Evolutionary conservation across 2,797 vertebrate genomes (phyloP).

Genomic region (Sebastes aleutianus): DNA sequence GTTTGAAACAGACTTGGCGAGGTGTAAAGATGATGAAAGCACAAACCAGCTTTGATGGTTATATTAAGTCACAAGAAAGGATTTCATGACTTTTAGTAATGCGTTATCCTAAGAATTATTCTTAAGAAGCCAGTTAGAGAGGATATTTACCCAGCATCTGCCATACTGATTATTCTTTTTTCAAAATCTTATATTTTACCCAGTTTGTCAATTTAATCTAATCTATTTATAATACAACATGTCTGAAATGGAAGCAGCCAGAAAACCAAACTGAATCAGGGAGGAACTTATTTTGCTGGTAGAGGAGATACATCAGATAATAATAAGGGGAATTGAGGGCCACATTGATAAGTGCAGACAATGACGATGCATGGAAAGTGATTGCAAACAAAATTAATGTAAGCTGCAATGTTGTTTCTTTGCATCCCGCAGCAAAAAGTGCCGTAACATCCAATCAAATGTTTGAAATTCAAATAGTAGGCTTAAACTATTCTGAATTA

Average conservation of each 20-base stretch:
- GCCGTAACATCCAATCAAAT: neutral
- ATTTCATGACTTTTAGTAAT: neutral
- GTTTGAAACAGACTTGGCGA: neutral
- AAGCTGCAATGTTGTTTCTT: neutral
- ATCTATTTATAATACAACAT: neutral
- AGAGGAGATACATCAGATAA: neutral
- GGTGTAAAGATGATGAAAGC: slow-evolving; percentile 7
- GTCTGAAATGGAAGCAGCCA: neutral
- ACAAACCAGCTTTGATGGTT: neutral
- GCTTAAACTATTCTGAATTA: neutral
- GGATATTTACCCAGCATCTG: neutral
- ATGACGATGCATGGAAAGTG: neutral
- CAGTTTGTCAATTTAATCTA: neutral
- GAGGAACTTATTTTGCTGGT: neutral
- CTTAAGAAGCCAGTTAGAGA: neutral
- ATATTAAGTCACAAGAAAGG: neutral
- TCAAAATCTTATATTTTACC: neutral
- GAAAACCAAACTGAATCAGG: neutral
- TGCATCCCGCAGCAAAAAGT: neutral
- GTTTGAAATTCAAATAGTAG: neutral
- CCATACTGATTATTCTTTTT: neutral
- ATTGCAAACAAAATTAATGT: neutral
- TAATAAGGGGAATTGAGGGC: neutral
- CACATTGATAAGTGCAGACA: neutral
- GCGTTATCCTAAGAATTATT: neutral